Evolutionary conservation across 2,888 invertebrate species (phyloP).

Genomic region (Spodoptera exigua): DNA sequence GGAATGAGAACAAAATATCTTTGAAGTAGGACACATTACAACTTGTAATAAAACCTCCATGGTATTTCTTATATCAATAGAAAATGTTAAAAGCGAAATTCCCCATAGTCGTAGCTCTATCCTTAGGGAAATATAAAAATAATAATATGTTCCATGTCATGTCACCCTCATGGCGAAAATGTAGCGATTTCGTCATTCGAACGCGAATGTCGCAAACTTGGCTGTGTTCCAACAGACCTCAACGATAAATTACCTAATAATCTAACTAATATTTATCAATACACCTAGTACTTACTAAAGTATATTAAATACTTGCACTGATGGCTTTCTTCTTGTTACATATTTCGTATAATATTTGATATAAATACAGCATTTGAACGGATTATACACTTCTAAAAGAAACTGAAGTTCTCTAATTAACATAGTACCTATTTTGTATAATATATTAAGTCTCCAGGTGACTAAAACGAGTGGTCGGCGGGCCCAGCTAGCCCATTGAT

Average conservation of each 20-base stretch:
- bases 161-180: too few species aligned
- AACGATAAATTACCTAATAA: neutral
- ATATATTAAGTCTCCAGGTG: neutral
- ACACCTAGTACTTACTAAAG: too few species aligned
- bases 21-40: slow-evolving; percentile 35
- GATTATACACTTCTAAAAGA: neutral
- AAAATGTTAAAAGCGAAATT: too few species aligned
- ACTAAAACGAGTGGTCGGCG: neutral
- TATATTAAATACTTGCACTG: too few species aligned
- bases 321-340: neutral
- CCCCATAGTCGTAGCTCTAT: too few species aligned
- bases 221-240: slow-evolving; percentile 17
- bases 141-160: neutral
- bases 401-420: neutral
- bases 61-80: slow-evolving; percentile 1
- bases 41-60: slow-evolving; percentile 20
- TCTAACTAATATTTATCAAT: neutral
- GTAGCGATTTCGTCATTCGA: slow-evolving; percentile 9
- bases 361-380: too few species aligned
- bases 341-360: neutral
- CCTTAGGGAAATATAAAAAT: neutral
- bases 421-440: too few species aligned
- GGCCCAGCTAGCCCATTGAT: slow-evolving; percentile 28
- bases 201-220: slow-evolving; percentile 4
- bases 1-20: slow-evolving; percentile 42